Conservation (phyloP, 1,140 invertebrate genomes). For the Drosophila punjabiensis region DNA sequence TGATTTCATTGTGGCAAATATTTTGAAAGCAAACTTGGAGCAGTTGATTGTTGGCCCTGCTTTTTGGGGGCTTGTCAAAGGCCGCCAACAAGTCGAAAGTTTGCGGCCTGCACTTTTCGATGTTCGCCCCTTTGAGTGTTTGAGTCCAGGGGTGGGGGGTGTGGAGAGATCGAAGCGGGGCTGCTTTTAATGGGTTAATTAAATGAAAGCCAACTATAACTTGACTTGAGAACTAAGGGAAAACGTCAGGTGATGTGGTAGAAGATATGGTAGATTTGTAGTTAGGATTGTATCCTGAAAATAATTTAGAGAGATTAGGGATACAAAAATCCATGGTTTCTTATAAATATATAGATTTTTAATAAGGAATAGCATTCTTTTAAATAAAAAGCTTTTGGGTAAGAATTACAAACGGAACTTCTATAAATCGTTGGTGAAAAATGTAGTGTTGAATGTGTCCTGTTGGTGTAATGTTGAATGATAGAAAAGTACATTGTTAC, state of each 20-base stretch:
- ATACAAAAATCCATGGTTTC: not conserved
- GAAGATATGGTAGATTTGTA: not conserved
- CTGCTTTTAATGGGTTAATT: conserved; percentile 65
- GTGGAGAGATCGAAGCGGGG: conserved; percentile 44
- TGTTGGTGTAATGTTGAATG: too few relatives aligned
- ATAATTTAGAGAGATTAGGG: not conserved
- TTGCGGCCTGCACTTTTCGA: conserved; percentile 54
- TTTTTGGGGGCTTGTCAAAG: conserved; percentile 61
- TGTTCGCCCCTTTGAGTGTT: conserved; percentile 31
- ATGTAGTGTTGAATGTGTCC: too few relatives aligned
- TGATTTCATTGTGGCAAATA: conserved; percentile 83
- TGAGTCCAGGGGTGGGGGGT: conserved; percentile 4
- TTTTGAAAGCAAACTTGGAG: conserved; percentile 65
- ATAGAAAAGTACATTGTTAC: too few relatives aligned
- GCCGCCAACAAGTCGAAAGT: conserved; percentile 69
- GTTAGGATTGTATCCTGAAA: not conserved
- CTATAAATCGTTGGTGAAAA: too few relatives aligned
- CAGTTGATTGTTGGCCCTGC: conserved; percentile 41
- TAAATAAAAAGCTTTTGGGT: too few relatives aligned
- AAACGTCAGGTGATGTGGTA: not conserved
- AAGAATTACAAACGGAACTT: too few relatives aligned
- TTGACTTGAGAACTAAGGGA: not conserved
- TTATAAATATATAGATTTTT: too few relatives aligned
- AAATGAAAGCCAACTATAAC: conserved; percentile 43
- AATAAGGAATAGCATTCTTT: too few relatives aligned